Conservation (phyloP, 2,113 vertebrate species). For the Sprattus sprattus region DNA sequence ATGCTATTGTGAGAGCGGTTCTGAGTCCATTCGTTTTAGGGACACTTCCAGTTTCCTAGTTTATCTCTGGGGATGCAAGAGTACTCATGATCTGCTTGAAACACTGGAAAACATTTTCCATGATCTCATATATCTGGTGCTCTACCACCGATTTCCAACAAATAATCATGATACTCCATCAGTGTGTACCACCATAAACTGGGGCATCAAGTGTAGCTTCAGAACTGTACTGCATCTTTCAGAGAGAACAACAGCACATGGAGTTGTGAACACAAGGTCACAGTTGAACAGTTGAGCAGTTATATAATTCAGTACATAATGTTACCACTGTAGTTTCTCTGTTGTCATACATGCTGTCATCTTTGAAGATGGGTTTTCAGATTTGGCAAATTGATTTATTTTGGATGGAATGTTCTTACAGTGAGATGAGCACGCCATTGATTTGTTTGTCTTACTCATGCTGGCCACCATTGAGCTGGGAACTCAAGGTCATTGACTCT, state of each 20-base stretch:
- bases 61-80: background rate
- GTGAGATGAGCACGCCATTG: constrained; percentile 2
- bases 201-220: background rate
- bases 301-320: background rate
- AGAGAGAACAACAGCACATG: background rate
- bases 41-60: background rate
- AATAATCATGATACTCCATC: background rate
- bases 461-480: constrained; percentile 20
- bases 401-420: background rate
- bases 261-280: background rate
- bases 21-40: background rate
- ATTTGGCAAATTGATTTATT: background rate
- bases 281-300: background rate
- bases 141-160: background rate
- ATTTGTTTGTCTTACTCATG: constrained; percentile 21
- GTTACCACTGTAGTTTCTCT: background rate
- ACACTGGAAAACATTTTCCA: background rate
- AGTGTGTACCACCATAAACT: background rate
- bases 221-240: background rate
- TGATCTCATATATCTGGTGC: background rate
- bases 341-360: background rate
- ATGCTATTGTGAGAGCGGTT: background rate
- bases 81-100: background rate
- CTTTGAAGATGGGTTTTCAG: background rate
- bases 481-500: constrained; percentile 37